Evolutionary conservation across 2,888 invertebrate genomes (phyloP).

Genomic region (Plebejus argus): DNA sequence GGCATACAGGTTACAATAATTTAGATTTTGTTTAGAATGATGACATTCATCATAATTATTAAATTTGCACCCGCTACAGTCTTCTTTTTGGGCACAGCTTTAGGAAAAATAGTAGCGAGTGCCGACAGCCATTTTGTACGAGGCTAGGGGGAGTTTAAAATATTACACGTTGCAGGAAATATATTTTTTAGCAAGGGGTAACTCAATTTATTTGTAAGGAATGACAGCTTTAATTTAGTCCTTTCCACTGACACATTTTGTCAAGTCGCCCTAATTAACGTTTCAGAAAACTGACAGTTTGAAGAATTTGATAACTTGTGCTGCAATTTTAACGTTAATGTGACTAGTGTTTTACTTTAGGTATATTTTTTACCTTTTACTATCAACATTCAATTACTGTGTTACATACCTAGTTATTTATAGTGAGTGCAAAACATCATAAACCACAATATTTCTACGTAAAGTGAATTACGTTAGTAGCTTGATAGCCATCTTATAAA

Average conservation of each 20-base stretch:
- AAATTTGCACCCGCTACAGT: constrained; percentile 15
- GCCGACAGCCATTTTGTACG: constrained; percentile 78
- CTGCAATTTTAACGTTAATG: no score
- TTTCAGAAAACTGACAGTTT: not conserved
- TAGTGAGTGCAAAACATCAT: not conserved
- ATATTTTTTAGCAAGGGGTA: constrained; percentile 61
- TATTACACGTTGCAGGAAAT: constrained; percentile 72
- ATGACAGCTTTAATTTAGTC: constrained; percentile 61
- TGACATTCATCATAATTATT: not conserved
- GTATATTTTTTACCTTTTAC: no score
- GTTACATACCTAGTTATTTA: no score
- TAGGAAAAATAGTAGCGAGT: constrained; percentile 73
- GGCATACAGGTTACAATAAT: not conserved
- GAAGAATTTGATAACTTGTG: not conserved
- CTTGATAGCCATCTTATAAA: not conserved
- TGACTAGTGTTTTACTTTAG: no score
- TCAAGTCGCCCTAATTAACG: not conserved
- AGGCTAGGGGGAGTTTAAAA: constrained; percentile 75
- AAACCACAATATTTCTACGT: not conserved
- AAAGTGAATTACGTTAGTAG: not conserved
- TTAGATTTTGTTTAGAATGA: not conserved
- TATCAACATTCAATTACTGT: no score
- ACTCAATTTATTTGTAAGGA: constrained; percentile 52
- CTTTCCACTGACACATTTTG: not conserved
- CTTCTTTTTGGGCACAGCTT: constrained; percentile 47